Conservation (phyloP, 2,888 invertebrate species). For the Hoplodrina ambigua region DNA sequence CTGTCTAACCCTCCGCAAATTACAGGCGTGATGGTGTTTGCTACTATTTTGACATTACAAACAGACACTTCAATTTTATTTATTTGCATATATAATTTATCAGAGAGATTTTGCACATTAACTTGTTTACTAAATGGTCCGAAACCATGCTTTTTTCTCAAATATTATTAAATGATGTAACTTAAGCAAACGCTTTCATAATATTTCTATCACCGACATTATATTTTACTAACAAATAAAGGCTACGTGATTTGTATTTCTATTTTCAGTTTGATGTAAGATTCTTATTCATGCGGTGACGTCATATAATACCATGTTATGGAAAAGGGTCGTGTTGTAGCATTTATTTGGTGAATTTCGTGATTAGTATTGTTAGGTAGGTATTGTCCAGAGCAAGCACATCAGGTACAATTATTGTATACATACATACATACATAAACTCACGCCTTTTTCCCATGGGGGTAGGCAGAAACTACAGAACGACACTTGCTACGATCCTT, state of each 20-base stretch:
- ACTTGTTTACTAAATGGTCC: no score
- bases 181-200: not conserved
- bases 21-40: no score
- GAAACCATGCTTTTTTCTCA: not conserved
- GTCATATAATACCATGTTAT: not conserved
- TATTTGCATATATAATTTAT: no score
- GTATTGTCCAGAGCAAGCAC: not conserved
- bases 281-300: constrained; percentile 3
- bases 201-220: not conserved
- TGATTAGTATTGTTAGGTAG: not conserved
- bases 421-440: no score
- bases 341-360: constrained; percentile 5
- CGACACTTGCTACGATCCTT: no score
- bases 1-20: no score
- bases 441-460: no score
- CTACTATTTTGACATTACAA: no score
- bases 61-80: no score
- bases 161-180: not conserved
- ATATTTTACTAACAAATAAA: constrained; percentile 10
- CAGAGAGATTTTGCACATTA: no score
- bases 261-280: not conserved
- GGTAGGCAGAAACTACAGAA: no score
- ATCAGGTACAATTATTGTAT: no score
- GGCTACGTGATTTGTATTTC: constrained; percentile 4
- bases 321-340: not conserved